These are phyloP conservation scores for Edolisoma coerulescens DNA, from an alignment of 2,113 vertebrate species.

Conservation along the genomic window DNA sequence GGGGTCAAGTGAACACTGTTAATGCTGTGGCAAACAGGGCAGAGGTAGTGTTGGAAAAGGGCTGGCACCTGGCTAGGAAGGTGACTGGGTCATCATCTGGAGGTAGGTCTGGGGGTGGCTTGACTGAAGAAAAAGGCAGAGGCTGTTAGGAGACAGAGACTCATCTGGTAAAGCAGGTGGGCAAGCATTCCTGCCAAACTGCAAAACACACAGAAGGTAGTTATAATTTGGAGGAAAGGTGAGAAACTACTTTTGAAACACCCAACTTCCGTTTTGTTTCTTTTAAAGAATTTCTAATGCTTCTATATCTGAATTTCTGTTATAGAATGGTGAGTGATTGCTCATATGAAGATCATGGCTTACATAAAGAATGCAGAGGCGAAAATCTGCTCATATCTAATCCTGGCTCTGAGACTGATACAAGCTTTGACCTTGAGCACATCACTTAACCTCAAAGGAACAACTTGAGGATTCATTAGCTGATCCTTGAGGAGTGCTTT, in stretches of 20 bases:
- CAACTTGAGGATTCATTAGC: conserved; percentile 34
- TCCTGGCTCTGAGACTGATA: neutral
- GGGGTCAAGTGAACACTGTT: neutral
- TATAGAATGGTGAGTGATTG: neutral
- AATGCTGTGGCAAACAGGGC: neutral
- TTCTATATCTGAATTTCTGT: neutral
- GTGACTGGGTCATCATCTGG: neutral
- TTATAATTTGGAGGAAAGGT: neutral
- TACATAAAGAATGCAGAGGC: neutral
- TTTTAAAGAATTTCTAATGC: neutral
- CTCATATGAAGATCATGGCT: neutral
- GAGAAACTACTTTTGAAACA: neutral
- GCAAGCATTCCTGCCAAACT: neutral
- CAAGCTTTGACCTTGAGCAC: conserved; percentile 33
- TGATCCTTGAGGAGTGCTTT: neutral
- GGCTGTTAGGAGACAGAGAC: neutral
- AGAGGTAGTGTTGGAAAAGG: neutral
- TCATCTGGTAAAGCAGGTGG: neutral
- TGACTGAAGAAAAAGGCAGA: neutral
- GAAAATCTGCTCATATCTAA: conserved; percentile 21
- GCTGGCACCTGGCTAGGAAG: neutral
- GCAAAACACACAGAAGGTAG: neutral
- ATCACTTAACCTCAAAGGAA: conserved; percentile 44
- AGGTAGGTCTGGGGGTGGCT: neutral
- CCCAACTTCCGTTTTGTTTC: neutral